Evolutionary conservation across 53 echinoderm and acorn worm genomes (phyloP), one percentile per base, ranked within the genome.

Genomic region (Luidia sarsii): DNA sequence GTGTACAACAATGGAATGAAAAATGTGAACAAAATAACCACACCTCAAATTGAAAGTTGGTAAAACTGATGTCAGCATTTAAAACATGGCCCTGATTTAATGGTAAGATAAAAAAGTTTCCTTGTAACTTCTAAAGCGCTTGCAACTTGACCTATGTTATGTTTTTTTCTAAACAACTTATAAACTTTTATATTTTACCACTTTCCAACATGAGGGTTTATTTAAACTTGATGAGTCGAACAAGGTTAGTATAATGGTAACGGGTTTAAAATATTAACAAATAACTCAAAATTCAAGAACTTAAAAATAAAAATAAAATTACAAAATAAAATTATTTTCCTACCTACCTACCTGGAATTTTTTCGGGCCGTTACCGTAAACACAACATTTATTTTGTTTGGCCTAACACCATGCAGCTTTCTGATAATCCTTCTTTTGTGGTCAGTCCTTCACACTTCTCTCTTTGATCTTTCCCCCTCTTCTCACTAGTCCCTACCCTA

Each of bases 1-100:
- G 46, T 46, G 46, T 46, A 46, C 46, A 46, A 46, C 46, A 46
- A 46, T 46, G 46, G 46, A 46, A 46, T 46, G 46, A 46, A 46
- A 46, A 20, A 6, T 48, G 11, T 32, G 33, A 31, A 67, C 18
- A 67, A 67, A n/a, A 35, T 30, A 48, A 43, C 4, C 46, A n/a
- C n/a, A n/a, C 29, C 67, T 67, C 16, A 48, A 45, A 48, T 67
- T 67, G 48, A 67, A 67, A 67, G 46, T 3, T 45, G 46, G n/a
- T 67, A 34, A 67, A 67, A 67, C 45, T 7, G 23, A 23, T 67
- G 43, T 7, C 15, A 14, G 22, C 0, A 15, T 38, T 64, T 21
- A 20, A 34, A 33, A n/a, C 34, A 64, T n/a, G n/a, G 64, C 19
- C 18, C 25, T 39, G 16, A 19, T 23, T 14, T 20, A 23, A n/a